These are phyloP conservation scores for Norana najaformis DNA, from an alignment of 2,888 invertebrate genomes.

Conservation along the genomic window DNA sequence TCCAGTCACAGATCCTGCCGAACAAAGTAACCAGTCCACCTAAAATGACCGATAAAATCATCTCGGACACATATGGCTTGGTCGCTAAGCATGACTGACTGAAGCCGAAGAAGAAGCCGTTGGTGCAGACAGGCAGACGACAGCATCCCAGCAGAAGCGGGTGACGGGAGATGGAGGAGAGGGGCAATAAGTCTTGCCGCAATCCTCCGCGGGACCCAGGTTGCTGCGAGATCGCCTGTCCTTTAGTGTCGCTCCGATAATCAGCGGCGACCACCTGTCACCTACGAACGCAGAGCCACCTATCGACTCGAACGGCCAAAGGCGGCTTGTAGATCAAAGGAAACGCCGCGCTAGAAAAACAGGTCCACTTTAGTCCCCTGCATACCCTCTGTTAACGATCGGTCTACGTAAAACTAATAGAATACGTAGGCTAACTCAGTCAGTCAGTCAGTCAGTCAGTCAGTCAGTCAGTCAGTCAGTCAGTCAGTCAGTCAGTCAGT, in stretches of 20 bases:
- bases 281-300: neutral
- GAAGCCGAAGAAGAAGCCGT: neutral
- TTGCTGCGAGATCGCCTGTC: constrained; percentile 13
- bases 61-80: neutral
- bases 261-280: neutral
- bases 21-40: neutral
- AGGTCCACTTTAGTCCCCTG: neutral
- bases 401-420: neutral
- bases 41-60: neutral
- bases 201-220: neutral
- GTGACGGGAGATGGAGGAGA: neutral
- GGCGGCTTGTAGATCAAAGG: neutral
- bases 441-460: neutral
- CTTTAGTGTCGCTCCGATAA: constrained; percentile 7
- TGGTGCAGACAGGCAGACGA: neutral
- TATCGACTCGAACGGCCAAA: neutral
- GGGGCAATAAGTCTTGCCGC: neutral
- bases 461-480: no score
- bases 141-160: neutral
- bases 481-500: no score
- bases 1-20: neutral
- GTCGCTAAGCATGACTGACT: neutral
- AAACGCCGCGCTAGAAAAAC: neutral
- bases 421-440: neutral
- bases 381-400: neutral